Evolutionary conservation across 2,888 invertebrate species (phyloP).

Genomic region (Junonia oenone): DNA sequence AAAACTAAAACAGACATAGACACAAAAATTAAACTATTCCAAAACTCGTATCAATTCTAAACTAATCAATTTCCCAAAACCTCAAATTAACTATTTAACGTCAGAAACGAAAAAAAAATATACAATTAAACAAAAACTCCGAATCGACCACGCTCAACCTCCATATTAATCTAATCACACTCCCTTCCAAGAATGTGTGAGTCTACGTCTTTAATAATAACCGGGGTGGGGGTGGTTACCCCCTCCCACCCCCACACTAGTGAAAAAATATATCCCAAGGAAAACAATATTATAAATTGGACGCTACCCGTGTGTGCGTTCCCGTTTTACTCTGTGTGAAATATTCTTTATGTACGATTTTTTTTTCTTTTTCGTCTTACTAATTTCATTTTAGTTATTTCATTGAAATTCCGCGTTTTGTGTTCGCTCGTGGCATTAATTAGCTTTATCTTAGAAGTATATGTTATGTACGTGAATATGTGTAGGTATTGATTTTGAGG

Average conservation of each 20-base stretch:
- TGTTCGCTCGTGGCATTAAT: too few species aligned
- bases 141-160: constrained; percentile 31
- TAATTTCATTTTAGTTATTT: constrained; percentile 6
- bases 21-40: too few species aligned
- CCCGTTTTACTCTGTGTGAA: constrained; percentile 69
- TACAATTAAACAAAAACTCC: constrained; percentile 23
- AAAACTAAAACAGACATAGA: too few species aligned
- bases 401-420: not conserved
- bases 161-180: constrained; percentile 79
- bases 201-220: constrained; percentile 80
- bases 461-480: too few species aligned
- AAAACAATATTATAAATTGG: constrained; percentile 81
- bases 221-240: constrained; percentile 46
- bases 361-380: constrained; percentile 36
- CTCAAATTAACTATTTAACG: constrained; percentile 3
- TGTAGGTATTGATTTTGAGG: too few species aligned
- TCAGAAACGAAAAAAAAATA: constrained; percentile 11
- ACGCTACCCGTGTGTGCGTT: constrained; percentile 50
- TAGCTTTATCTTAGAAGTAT: too few species aligned
- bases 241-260: constrained; percentile 55
- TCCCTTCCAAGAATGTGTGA: constrained; percentile 73
- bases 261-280: constrained; percentile 79
- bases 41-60: too few species aligned
- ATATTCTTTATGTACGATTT: constrained; percentile 52
- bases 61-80: too few species aligned